phyloP scores from a whole-genome alignment of 2,797 vertebrate species.

The Brachymystax lenok region DNA sequence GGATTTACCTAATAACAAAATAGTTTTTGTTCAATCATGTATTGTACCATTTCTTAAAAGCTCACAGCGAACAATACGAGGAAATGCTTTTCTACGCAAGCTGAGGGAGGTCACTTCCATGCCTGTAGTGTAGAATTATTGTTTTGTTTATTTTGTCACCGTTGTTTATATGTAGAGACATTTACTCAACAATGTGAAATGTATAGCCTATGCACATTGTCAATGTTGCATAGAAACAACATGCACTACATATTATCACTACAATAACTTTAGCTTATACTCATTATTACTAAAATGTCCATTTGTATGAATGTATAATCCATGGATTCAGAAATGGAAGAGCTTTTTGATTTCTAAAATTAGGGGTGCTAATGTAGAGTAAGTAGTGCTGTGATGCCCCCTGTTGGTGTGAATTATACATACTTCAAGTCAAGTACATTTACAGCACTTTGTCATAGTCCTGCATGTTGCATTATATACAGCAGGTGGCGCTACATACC shows the following conservation, averaged over 20 bases:
- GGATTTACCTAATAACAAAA: not conserved
- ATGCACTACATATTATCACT: not conserved
- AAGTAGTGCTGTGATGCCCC: no score
- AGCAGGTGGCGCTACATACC: slow-evolving; percentile 11
- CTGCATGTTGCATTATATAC: not conserved
- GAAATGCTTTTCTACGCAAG: not conserved
- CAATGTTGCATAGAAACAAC: not conserved
- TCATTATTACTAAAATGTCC: not conserved
- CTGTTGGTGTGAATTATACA: no score
- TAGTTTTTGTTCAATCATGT: no score
- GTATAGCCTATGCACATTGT: not conserved
- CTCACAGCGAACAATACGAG: not conserved
- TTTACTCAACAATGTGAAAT: no score
- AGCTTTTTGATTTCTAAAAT: not conserved
- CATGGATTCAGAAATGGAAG: not conserved
- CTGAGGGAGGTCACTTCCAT: not conserved
- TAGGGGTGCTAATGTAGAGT: no score
- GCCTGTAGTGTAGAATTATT: no score
- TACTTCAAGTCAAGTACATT: no score
- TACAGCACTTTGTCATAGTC: no score
- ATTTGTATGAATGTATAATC: not conserved
- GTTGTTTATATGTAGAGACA: not conserved
- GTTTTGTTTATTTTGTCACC: no score
- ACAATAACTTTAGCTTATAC: not conserved
- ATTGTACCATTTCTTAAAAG: no score